Conservation (phyloP, 1,140 invertebrate genomes). For the Acyrthosiphon pisum region DNA sequence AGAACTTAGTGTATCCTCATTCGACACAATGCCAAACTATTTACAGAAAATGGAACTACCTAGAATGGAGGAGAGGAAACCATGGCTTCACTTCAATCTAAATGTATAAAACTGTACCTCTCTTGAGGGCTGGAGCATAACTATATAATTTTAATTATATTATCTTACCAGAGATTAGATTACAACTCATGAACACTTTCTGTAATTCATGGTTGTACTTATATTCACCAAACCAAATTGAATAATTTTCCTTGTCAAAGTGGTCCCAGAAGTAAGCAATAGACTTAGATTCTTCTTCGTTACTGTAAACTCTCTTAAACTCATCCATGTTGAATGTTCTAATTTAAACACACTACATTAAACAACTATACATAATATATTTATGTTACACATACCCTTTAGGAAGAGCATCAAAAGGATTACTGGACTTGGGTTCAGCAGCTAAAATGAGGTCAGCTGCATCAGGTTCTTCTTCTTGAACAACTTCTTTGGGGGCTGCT, state of each 20-base stretch:
- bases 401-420: conserved; percentile 90
- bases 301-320: conserved; percentile 97
- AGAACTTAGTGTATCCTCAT: too few relatives aligned
- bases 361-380: background rate
- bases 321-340: conserved; percentile 94
- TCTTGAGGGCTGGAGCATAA: too few relatives aligned
- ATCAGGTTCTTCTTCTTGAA: conserved; percentile 72
- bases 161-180: conserved; percentile 82
- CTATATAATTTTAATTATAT: too few relatives aligned
- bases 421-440: conserved; percentile 83
- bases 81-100: too few relatives aligned
- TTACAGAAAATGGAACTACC: too few relatives aligned
- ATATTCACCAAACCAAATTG: conserved; percentile 97
- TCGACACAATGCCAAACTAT: too few relatives aligned
- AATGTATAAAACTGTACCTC: too few relatives aligned
- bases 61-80: too few relatives aligned
- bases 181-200: conserved; percentile 95
- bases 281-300: conserved; percentile 91
- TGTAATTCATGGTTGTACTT: conserved; percentile 93
- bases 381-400: conserved; percentile 71
- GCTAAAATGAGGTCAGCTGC: conserved; percentile 74
- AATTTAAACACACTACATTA: conserved; percentile 60
- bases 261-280: conserved; percentile 99
- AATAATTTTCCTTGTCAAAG: conserved; percentile 96
- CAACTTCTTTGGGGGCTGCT: conserved; percentile 66